Evolutionary conservation across 1,140 invertebrate genomes (phyloP).

Genomic region (Elymnias hypermnestra): DNA sequence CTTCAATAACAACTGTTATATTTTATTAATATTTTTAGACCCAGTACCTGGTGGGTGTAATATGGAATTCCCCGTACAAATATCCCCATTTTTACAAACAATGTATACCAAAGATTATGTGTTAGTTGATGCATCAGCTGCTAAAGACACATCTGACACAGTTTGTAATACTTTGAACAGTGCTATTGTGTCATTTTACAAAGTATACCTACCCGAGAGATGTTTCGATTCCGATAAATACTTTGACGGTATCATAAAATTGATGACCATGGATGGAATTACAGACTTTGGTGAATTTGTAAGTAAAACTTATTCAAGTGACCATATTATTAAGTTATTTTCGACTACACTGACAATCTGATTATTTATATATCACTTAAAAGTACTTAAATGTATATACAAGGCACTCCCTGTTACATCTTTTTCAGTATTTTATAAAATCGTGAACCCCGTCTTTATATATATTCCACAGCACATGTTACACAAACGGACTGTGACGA

Average conservation of each 20-base stretch:
- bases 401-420: neutral
- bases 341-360: neutral
- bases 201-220: constrained; percentile 78
- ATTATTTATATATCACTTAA: no score
- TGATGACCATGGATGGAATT: constrained; percentile 79
- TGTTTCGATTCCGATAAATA: constrained; percentile 77
- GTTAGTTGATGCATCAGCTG: constrained; percentile 78
- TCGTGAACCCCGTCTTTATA: no score
- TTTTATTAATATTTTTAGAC: constrained; percentile 70
- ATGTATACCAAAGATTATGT: constrained; percentile 73
- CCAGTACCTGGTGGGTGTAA: constrained; percentile 89
- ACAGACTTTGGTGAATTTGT: constrained; percentile 77
- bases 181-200: constrained; percentile 78
- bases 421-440: no score
- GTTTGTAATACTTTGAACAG: constrained; percentile 47
- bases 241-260: constrained; percentile 78
- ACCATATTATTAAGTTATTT: neutral
- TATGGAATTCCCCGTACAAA: constrained; percentile 80
- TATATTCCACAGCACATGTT: no score
- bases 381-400: no score
- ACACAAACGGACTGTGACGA: no score
- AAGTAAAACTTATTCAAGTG: constrained; percentile 26
- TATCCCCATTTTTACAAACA: constrained; percentile 80
- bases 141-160: constrained; percentile 52
- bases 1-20: neutral